These are phyloP conservation scores for Oasisia sp. DNA, from an alignment of 2,888 invertebrate species.

Conservation along the genomic window DNA sequence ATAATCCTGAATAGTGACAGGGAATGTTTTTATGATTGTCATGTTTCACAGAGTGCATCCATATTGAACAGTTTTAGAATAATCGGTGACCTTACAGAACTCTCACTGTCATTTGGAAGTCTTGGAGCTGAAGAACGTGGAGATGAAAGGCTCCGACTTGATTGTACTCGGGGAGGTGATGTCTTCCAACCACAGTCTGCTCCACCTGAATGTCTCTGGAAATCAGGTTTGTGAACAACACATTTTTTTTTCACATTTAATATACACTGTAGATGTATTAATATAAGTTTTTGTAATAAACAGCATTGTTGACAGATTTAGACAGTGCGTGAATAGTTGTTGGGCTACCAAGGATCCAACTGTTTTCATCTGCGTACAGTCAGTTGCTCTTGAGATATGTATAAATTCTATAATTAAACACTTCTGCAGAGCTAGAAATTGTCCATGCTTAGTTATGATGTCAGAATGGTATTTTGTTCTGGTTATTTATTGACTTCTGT, in stretches of 20 bases:
- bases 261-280: too few species aligned
- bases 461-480: too few species aligned
- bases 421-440: too few species aligned
- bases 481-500: too few species aligned
- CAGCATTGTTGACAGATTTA: too few species aligned
- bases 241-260: neutral
- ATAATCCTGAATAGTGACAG: neutral
- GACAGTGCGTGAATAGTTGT: too few species aligned
- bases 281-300: too few species aligned
- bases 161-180: conserved; percentile 42
- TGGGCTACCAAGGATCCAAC: too few species aligned
- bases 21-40: neutral
- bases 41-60: neutral
- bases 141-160: conserved; percentile 45
- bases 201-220: conserved; percentile 48
- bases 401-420: too few species aligned
- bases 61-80: neutral
- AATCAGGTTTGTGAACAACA: conserved; percentile 44
- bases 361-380: too few species aligned
- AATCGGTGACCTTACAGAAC: neutral
- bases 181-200: conserved; percentile 44
- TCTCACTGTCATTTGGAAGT: conserved; percentile 39
- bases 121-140: conserved; percentile 47
- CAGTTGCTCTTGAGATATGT: too few species aligned
- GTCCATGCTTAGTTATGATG: too few species aligned